phyloP scores from a whole-genome alignment of 2,113 vertebrate species.

The Acrocephalus kingi region DNA sequence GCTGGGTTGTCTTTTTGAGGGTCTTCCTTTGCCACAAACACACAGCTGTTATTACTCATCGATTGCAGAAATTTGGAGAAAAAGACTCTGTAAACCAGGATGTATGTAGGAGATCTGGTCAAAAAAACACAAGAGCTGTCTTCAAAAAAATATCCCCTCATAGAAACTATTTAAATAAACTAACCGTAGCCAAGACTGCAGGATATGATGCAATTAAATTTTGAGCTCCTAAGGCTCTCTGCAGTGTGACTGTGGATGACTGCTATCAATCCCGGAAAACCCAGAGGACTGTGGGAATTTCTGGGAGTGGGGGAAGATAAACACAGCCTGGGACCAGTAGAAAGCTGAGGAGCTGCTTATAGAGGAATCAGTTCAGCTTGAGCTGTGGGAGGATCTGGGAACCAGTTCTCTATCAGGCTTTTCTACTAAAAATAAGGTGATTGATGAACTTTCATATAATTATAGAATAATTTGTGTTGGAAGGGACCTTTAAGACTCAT shows the following conservation, averaged over 20 bases:
- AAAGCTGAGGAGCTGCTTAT: not conserved
- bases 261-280: not conserved
- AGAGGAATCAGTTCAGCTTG: not conserved
- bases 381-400: not conserved
- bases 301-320: not conserved
- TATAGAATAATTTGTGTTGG: not conserved
- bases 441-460: not conserved
- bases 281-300: not conserved
- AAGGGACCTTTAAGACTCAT: not conserved
- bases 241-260: not conserved
- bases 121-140: not conserved
- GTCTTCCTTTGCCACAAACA: not conserved
- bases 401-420: not conserved
- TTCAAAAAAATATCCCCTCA: not conserved
- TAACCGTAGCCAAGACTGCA: not conserved
- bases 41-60: slow-evolving; percentile 22
- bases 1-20: not conserved
- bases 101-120: not conserved
- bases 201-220: not conserved
- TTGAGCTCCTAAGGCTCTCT: not conserved
- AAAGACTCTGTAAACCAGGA: slow-evolving; percentile 2
- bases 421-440: not conserved
- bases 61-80: not conserved
- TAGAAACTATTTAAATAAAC: not conserved
- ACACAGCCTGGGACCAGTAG: not conserved